A percentile compares a stretch with the other conserved stretches of the same genome.
Evolutionary conservation across 2,113 vertebrate genomes (phyloP).

Genomic region (Proteles cristata): DNA sequence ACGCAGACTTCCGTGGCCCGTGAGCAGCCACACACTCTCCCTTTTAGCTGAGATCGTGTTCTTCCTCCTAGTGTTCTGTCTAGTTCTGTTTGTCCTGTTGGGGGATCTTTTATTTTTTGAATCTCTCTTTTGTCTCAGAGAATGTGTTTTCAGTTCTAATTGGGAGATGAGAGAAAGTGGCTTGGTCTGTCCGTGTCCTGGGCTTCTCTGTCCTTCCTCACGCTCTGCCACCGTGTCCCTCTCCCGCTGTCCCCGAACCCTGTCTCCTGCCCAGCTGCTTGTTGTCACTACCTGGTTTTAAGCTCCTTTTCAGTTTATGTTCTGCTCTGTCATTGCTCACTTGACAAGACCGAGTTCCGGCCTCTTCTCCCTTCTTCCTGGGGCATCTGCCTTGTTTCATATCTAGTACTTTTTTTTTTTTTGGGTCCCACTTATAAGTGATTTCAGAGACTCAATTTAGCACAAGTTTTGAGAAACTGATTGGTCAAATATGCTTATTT

Average conservation of each 20-base stretch:
- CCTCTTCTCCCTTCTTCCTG: not conserved
- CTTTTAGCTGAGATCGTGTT: accelerated
- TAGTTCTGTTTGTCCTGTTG: not conserved
- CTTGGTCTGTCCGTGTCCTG: accelerated
- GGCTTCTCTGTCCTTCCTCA: not conserved
- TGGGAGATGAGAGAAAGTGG: not conserved
- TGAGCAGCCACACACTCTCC: accelerated
- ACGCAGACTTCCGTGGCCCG: accelerated
- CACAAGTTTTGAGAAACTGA: not conserved
- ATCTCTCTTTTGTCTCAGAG: not conserved
- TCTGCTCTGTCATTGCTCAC: not conserved
- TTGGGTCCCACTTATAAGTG: not conserved
- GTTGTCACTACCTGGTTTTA: not conserved
- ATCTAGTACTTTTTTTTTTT: not conserved
- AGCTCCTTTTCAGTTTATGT: not conserved
- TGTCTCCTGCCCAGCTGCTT: accelerated
- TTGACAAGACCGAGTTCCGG: not conserved
- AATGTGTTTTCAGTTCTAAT: not conserved
- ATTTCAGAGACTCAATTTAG: not conserved
- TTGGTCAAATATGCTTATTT: not conserved
- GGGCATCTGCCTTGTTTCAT: not conserved
- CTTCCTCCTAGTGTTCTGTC: accelerated
- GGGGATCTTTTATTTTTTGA: not conserved
- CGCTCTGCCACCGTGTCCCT: accelerated
- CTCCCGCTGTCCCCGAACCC: not conserved